Base-by-base conservation (phyloP, 1,140 invertebrate species). In the Cyphomyrmex costatus region DNA sequence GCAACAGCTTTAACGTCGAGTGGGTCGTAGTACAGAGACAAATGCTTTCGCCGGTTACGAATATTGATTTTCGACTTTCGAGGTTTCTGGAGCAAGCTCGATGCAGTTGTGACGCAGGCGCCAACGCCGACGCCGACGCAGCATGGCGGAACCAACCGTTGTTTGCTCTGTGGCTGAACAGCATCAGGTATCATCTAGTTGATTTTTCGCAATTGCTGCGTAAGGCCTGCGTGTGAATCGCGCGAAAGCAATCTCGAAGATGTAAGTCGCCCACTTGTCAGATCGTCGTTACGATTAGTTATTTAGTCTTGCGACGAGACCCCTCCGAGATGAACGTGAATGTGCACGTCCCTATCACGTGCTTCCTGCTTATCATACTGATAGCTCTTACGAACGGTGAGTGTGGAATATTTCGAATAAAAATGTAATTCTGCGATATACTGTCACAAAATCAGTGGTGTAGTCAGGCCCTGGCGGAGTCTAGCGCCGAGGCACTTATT, bases 31-130 rank as follows among this genome's bases (percentile, higher is more conserved):
- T 49, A 51, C 36, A 49, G 68, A 79, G 58, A 60, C 85, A 87
- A 58, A 82, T 80, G 76, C 80, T 68, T 78, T 60, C 65, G 51
- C 24, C 65, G 27, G 24, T 33, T 66, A 56, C 36, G 42, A 65
- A 85, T 90, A 90, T 90, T 89, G 89, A 90, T 90, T 85, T 89
- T 87, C 14, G 61, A 82, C 86, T 91, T 92, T 92, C 76, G 86
- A 92, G 91, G 92, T 93, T 93, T 93, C 92, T 92, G 65, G 92
- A 92, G 90, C 92, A 91, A 80, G 61, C 51, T 51, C 66, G 49
- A 85, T 87, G 85, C 88, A 56, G 36, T 10, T 16, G 86, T 61
- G 61, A 91, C 92, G 92, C 92, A 89, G 77, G 88, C 89, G 85
- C 61, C 56, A 24, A 10, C 12, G 21, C 3, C 12, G 33, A 27